These are phyloP conservation scores for Ophthalmolycus amberensis DNA, from an alignment of 2,113 vertebrate species.

Conservation along the genomic window DNA sequence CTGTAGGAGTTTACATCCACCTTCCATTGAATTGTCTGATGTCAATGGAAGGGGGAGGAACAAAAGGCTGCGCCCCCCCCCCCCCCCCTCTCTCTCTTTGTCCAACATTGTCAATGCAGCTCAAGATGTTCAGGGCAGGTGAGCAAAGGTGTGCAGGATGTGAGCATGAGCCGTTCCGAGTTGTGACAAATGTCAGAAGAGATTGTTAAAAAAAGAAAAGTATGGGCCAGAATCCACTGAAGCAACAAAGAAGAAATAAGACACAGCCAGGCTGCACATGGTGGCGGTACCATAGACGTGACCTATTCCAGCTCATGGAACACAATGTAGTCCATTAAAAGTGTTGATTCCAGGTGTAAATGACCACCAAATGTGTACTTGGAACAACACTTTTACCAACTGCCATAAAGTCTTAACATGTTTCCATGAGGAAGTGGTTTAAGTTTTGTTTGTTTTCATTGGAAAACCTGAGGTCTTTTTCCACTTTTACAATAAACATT, in stretches of 20 bases:
- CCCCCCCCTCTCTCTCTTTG: background rate
- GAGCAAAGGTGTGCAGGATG: background rate
- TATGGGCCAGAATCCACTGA: background rate
- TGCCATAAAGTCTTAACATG: slow-evolving; percentile 10
- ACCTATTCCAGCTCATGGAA: background rate
- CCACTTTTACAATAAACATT: slow-evolving; percentile 14
- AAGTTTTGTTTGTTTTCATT: slow-evolving; percentile 22
- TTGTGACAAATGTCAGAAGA: background rate
- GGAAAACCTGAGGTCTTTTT: slow-evolving; percentile 13
- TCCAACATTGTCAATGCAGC: background rate
- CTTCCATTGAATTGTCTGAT: background rate
- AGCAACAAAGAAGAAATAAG: background rate
- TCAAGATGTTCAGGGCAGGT: background rate
- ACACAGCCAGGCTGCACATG: background rate
- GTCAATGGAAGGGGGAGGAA: background rate
- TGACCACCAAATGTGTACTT: background rate
- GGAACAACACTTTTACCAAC: slow-evolving; percentile 16
- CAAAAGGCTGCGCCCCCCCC: background rate
- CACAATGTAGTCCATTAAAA: too few relatives aligned
- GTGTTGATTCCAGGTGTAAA: slow-evolving; percentile 29
- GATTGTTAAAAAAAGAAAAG: too few relatives aligned
- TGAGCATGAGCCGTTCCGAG: background rate
- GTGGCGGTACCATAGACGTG: background rate
- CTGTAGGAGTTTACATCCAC: background rate
- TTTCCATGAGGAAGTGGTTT: slow-evolving; percentile 25